Evolutionary conservation across 2,888 invertebrate genomes (phyloP).

Genomic region (Drymonia ruficornis): DNA sequence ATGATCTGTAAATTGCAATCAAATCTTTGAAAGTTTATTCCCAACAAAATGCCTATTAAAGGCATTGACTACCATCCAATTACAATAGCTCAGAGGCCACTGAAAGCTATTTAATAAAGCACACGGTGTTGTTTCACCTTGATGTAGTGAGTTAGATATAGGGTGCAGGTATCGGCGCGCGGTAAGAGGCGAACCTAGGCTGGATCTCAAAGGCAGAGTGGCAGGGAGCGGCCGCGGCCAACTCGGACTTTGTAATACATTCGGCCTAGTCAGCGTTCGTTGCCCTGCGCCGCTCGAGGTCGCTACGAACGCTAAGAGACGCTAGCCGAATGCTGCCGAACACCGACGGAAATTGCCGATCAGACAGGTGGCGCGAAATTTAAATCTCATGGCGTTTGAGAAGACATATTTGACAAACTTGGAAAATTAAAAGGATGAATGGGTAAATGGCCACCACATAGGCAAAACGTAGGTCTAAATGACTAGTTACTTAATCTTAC

Average conservation of each 20-base stretch:
- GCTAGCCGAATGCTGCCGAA: slow-evolving; percentile 49
- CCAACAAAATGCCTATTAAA: slow-evolving; percentile 4
- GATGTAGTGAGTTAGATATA: slow-evolving; percentile 71
- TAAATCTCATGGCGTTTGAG: slow-evolving; percentile 20
- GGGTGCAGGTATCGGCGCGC: slow-evolving; percentile 64
- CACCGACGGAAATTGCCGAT: slow-evolving; percentile 64
- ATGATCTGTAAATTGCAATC: background rate
- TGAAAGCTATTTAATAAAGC: slow-evolving; percentile 37
- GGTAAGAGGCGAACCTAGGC: slow-evolving; percentile 80
- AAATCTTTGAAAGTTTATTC: background rate
- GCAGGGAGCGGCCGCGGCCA: slow-evolving; percentile 78
- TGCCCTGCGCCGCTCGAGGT: slow-evolving; percentile 77
- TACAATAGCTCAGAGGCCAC: slow-evolving; percentile 29
- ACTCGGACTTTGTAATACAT: slow-evolving; percentile 83
- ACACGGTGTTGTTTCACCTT: slow-evolving; percentile 70
- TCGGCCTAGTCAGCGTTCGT: slow-evolving; percentile 84
- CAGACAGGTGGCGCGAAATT: slow-evolving; percentile 50
- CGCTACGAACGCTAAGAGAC: slow-evolving; percentile 51
- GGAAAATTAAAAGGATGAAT: no score
- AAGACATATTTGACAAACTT: background rate
- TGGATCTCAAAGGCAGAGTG: slow-evolving; percentile 78
- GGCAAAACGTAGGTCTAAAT: no score
- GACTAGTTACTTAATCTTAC: no score
- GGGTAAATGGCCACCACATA: no score
- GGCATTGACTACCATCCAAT: slow-evolving; percentile 21